These are phyloP conservation scores for Tetraneura akinire DNA, from an alignment of 1,140 invertebrate genomes.

Conservation along the genomic window DNA sequence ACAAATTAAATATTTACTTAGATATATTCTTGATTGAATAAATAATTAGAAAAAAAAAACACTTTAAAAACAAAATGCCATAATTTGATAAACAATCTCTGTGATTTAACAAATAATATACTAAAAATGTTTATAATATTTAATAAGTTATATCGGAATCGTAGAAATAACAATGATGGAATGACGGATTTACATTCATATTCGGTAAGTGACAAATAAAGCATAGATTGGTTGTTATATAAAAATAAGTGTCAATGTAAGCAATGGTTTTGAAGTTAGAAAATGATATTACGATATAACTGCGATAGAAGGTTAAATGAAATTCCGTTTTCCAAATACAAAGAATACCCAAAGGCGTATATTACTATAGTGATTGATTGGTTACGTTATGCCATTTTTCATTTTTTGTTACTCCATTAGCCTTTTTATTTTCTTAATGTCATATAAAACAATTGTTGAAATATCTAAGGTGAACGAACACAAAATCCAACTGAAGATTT, in stretches of 20 bases:
- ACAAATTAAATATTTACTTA: no score
- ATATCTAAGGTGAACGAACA: neutral
- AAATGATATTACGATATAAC: neutral
- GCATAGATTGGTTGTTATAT: slow-evolving; percentile 12
- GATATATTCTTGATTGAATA: no score
- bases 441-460: neutral
- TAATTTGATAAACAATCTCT: no score
- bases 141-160: neutral
- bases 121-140: no score
- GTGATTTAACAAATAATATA: no score
- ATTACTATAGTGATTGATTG: slow-evolving; percentile 38
- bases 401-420: neutral
- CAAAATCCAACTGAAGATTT: neutral
- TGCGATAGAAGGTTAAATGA: neutral
- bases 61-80: no score
- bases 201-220: neutral
- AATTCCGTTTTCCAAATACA: slow-evolving; percentile 6
- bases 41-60: no score
- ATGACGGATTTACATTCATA: slow-evolving; percentile 11
- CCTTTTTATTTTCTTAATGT: slow-evolving; percentile 5
- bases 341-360: slow-evolving; percentile 17
- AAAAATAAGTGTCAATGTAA: slow-evolving; percentile 13
- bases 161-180: slow-evolving; percentile 14
- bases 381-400: slow-evolving; percentile 15
- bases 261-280: neutral